Evolutionary conservation across 2,113 vertebrate genomes (phyloP).

Genomic region (Eclectus roratus): DNA sequence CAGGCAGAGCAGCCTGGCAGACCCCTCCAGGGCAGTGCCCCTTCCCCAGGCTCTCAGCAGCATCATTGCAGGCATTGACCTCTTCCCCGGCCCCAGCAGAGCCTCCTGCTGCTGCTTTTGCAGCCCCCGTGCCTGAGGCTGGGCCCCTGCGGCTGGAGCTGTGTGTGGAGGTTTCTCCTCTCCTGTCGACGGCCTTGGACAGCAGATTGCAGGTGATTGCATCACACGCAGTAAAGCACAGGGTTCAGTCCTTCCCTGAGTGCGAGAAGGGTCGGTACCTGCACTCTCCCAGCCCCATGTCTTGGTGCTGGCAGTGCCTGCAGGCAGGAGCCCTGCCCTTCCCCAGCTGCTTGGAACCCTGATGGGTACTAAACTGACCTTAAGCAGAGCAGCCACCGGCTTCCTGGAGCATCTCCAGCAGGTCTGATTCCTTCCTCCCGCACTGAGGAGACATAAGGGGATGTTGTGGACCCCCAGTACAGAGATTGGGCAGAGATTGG

Average conservation of each 20-base stretch:
- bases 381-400: accelerated
- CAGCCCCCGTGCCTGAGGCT: accelerated
- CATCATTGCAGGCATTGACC: not conserved
- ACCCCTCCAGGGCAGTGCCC: not conserved
- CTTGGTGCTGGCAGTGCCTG: accelerated
- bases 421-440: not conserved
- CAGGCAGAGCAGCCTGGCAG: not conserved
- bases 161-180: accelerated
- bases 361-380: not conserved
- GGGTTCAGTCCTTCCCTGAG: not conserved
- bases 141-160: accelerated
- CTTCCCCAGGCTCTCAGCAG: not conserved
- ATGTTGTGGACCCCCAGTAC: not conserved
- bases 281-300: not conserved
- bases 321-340: not conserved
- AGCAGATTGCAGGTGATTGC: not conserved
- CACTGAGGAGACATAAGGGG: not conserved
- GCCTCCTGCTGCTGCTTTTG: accelerated
- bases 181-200: not conserved
- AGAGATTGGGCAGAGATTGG: not conserved
- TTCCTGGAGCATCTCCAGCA: not conserved
- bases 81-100: not conserved
- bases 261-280: accelerated
- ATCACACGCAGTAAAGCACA: not conserved
- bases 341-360: not conserved